phyloP scores from a whole-genome alignment of 2,113 vertebrate genomes.

The Cisticola juncidis region DNA sequence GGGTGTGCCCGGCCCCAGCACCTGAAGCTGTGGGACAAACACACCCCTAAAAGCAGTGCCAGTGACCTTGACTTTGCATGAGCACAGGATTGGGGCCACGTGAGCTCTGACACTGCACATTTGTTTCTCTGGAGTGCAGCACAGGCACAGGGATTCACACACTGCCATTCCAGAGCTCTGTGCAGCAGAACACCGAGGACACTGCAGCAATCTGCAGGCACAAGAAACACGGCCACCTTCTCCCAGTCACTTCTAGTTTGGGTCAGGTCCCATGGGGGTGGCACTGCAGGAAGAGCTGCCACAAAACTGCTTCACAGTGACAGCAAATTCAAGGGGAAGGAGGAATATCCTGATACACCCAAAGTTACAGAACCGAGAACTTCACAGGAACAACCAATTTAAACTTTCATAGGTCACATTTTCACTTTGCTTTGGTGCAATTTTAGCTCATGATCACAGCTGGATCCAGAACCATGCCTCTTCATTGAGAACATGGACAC shows the following conservation, averaged over 20 bases:
- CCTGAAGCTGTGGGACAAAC: background rate
- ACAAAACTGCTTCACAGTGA: background rate
- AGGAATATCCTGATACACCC: background rate
- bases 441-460: background rate
- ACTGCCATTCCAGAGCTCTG: fast-evolving
- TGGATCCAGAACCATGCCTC: background rate
- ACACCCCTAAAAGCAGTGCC: background rate
- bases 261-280: background rate
- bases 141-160: fast-evolving
- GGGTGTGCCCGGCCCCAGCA: fast-evolving
- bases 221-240: background rate
- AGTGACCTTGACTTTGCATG: background rate
- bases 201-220: background rate
- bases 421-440: background rate
- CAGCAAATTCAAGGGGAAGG: background rate
- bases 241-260: background rate
- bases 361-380: background rate
- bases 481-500: fast-evolving
- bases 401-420: background rate
- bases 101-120: background rate
- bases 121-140: fast-evolving
- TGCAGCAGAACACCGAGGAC: background rate
- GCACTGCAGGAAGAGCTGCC: fast-evolving
- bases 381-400: fast-evolving
- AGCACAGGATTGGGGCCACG: fast-evolving